These are phyloP conservation scores for Pseudocheirus occidentalis DNA, from an alignment of 2,797 vertebrate genomes.

Conservation along the genomic window DNA sequence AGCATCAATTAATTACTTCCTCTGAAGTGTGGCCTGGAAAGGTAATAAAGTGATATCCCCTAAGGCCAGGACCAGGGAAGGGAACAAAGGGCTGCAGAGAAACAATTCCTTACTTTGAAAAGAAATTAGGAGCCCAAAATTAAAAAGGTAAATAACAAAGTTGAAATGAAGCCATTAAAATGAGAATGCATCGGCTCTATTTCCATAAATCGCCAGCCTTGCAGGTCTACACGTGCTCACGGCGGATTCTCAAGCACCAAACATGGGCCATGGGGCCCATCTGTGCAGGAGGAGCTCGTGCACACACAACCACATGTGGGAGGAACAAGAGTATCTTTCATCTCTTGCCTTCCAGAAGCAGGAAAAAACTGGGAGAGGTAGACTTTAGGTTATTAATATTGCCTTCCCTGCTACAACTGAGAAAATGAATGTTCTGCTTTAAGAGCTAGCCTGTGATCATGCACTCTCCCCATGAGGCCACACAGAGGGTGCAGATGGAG, in stretches of 20 bases:
- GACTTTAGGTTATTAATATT: constrained; percentile 76
- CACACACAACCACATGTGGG: neutral
- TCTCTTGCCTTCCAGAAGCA: neutral
- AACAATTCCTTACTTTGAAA: constrained; percentile 81
- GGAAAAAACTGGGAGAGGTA: constrained; percentile 15
- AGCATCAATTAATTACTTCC: constrained; percentile 91
- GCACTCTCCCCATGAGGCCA: constrained; percentile 59
- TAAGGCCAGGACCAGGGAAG: constrained; percentile 84
- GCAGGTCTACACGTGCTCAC: constrained; percentile 6
- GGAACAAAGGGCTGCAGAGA: constrained; percentile 81
- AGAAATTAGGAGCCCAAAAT: constrained; percentile 80
- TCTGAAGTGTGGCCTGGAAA: constrained; percentile 87
- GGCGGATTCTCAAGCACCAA: neutral
- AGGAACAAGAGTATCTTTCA: neutral
- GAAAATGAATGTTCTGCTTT: constrained; percentile 74
- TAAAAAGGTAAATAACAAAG: neutral
- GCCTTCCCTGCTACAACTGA: constrained; percentile 65
- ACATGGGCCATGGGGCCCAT: neutral
- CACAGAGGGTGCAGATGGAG: constrained; percentile 19
- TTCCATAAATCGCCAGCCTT: constrained; percentile 73
- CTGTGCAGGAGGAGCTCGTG: neutral
- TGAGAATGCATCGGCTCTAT: constrained; percentile 68
- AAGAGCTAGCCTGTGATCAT: constrained; percentile 68
- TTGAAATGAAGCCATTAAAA: constrained; percentile 16
- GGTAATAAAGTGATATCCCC: constrained; percentile 89